Percentiles rank a stretch among this genome's conserved stretches.
Conservation (phyloP, 1,140 invertebrate genomes). For the Leptinotarsa defecta region DNA sequence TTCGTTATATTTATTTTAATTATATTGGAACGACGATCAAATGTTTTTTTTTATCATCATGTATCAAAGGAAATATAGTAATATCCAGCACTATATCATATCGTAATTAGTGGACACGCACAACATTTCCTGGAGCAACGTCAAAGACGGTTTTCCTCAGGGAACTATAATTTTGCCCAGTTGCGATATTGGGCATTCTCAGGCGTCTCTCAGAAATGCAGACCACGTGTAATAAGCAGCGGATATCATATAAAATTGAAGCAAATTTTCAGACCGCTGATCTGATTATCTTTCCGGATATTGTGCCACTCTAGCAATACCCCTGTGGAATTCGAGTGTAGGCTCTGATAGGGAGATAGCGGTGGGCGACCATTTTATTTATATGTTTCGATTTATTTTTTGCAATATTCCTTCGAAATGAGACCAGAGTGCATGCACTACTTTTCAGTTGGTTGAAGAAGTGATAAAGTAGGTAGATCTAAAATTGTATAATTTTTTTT, state of each 20-base stretch:
- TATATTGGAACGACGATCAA: too few species aligned
- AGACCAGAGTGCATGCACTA: too few species aligned
- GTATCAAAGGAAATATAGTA: too few species aligned
- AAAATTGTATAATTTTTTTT: background rate
- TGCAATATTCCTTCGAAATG: too few species aligned
- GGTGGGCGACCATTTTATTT: background rate
- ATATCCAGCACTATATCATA: too few species aligned
- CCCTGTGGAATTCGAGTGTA: background rate
- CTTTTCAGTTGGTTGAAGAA: too few species aligned
- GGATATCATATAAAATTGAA: conserved; percentile 54
- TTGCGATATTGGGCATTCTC: conserved; percentile 24
- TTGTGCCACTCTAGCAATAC: conserved; percentile 45
- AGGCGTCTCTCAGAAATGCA: conserved; percentile 37
- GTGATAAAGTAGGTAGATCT: too few species aligned
- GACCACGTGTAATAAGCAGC: conserved; percentile 44
- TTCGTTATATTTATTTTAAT: too few species aligned
- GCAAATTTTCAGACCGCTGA: conserved; percentile 51
- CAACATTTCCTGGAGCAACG: background rate
- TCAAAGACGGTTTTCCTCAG: background rate
- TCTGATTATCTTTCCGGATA: conserved; percentile 52
- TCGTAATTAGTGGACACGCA: background rate
- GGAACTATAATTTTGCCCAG: background rate
- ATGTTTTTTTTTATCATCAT: too few species aligned
- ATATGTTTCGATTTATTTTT: too few species aligned
- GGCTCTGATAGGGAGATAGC: background rate